phyloP scores from a whole-genome alignment of 1,140 invertebrate species.

The Aphelinus certus region DNA sequence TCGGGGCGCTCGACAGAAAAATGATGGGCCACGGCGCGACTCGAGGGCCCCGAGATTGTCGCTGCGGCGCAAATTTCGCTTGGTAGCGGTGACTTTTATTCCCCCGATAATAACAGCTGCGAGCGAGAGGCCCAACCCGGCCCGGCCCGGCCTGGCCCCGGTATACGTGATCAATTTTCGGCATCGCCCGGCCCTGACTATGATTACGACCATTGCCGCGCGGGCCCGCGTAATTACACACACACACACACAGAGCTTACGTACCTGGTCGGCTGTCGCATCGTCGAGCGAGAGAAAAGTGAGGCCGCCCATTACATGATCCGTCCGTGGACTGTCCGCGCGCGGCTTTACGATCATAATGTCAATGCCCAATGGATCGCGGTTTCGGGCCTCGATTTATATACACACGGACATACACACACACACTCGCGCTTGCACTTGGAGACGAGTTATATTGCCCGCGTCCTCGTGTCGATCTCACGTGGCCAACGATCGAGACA shows the following conservation, averaged over 20 bases:
- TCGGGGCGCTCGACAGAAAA: slow-evolving; percentile 15
- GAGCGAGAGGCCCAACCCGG: slow-evolving; percentile 17
- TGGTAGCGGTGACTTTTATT: slow-evolving; percentile 67
- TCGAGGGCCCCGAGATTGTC: slow-evolving; percentile 55
- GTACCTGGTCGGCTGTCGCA: background rate
- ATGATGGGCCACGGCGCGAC: slow-evolving; percentile 34
- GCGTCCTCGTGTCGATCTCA: too few species aligned
- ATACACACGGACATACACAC: too few species aligned
- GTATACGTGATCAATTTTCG: slow-evolving; percentile 66
- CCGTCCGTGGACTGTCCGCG: too few species aligned
- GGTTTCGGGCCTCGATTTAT: background rate
- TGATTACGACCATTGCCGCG: slow-evolving; percentile 48
- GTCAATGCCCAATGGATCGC: slow-evolving; percentile 23
- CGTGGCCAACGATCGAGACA: too few species aligned
- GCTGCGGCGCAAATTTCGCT: slow-evolving; percentile 59
- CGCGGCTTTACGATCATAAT: background rate
- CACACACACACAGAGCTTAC: slow-evolving; percentile 18
- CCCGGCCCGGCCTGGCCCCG: slow-evolving; percentile 12
- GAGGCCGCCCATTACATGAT: too few species aligned
- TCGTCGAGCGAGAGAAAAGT: background rate
- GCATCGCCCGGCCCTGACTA: slow-evolving; percentile 49
- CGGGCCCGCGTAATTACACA: slow-evolving; percentile 60
- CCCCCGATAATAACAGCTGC: slow-evolving; percentile 66
- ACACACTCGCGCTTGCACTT: too few species aligned
- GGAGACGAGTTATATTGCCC: too few species aligned